phyloP scores from a whole-genome alignment of 2,113 vertebrate genomes.

The Mesitornis unicolor region DNA sequence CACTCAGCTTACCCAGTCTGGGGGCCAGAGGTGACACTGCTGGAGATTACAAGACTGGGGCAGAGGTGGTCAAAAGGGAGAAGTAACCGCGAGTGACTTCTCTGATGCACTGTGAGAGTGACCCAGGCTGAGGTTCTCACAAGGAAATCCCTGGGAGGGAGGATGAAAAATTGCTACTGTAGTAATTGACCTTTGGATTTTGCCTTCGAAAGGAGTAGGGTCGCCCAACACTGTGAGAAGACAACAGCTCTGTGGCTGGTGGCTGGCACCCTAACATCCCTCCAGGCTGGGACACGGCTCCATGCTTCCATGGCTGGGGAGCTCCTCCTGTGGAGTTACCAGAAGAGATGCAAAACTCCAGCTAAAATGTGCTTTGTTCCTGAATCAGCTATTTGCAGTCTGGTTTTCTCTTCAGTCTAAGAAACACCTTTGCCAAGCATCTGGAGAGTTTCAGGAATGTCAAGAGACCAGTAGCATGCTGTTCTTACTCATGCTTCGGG shows the following conservation, averaged over 20 bases:
- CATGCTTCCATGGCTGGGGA: too few relatives aligned
- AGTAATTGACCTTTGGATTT: not conserved
- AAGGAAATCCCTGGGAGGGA: not conserved
- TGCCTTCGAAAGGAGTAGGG: not conserved
- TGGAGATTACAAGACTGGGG: not conserved
- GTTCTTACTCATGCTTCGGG: not conserved
- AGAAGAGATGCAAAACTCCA: not conserved
- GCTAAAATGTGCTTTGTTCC: not conserved
- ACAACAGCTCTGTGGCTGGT: not conserved
- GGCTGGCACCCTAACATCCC: not conserved
- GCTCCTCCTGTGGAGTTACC: not conserved
- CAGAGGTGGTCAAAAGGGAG: not conserved
- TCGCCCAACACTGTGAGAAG: not conserved
- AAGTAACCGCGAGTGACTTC: rapidly evolving
- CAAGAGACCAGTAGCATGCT: not conserved
- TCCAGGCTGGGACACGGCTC: not conserved
- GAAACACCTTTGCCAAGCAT: not conserved
- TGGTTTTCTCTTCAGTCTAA: not conserved
- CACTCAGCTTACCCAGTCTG: not conserved
- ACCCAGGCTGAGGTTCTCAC: not conserved
- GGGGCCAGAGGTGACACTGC: not conserved
- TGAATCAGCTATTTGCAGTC: not conserved
- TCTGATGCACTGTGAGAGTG: rapidly evolving
- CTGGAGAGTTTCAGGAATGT: not conserved
- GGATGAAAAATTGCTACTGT: not conserved